Evolutionary conservation across 2,888 invertebrate genomes (phyloP).

Genomic region (Diarsia rubi): DNA sequence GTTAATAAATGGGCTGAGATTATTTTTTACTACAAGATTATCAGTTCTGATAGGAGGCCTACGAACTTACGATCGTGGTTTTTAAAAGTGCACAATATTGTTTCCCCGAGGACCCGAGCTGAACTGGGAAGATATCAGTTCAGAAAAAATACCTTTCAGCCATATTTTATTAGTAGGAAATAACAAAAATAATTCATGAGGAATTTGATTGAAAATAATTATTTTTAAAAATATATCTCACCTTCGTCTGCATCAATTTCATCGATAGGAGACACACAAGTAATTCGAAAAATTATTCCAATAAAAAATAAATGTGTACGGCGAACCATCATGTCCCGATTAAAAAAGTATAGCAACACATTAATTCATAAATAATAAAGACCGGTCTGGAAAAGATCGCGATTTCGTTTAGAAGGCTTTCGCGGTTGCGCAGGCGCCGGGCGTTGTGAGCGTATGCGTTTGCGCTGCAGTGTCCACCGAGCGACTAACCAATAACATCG

Average conservation of each 20-base stretch:
- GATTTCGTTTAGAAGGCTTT: conserved; percentile 62
- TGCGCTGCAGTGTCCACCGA: conserved; percentile 70
- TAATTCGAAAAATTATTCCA: conserved; percentile 82
- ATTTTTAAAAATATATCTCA: conserved; percentile 69
- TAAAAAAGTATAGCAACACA: conserved; percentile 63
- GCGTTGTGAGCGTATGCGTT: conserved; percentile 65
- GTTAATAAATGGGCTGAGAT: neutral
- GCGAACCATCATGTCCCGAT: conserved; percentile 73
- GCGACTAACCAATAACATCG: conserved; percentile 71
- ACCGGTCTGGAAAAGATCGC: conserved; percentile 32
- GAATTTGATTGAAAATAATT: neutral
- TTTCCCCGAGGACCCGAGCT: neutral
- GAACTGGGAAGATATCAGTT: neutral
- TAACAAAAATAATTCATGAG: no score
- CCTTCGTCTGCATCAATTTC: conserved; percentile 86
- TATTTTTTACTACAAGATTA: neutral
- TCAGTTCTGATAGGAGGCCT: neutral
- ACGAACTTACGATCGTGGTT: neutral
- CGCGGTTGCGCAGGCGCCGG: conserved; percentile 62
- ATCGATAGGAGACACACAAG: conserved; percentile 82
- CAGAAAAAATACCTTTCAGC: neutral
- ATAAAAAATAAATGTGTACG: conserved; percentile 78
- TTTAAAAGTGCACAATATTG: neutral
- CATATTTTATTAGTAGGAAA: neutral
- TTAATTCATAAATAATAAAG: conserved; percentile 37